A percentile compares a stretch with the other conserved stretches of the same genome.
These are phyloP conservation scores for Hemiscyllium ocellatum DNA, from an alignment of 2,113 vertebrate genomes.

Conservation along the genomic window DNA sequence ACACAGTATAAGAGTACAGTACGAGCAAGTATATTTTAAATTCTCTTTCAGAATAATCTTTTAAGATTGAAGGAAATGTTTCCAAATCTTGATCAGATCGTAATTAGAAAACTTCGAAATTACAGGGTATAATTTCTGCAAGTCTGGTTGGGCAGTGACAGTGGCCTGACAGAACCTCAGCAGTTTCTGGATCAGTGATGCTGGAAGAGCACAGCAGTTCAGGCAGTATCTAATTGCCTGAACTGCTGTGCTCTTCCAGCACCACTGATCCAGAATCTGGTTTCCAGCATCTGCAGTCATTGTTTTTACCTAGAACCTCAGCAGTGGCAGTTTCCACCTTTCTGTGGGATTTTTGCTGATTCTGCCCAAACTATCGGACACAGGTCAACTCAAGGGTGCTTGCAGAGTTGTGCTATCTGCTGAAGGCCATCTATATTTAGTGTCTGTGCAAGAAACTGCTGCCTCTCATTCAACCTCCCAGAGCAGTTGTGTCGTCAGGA, in stretches of 20 bases:
- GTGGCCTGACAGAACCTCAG: background rate
- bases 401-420: background rate
- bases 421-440: background rate
- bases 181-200: too few relatives aligned
- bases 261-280: too few relatives aligned
- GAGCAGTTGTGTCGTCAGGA: background rate
- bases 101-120: background rate
- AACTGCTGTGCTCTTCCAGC: too few relatives aligned
- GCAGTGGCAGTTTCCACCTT: background rate
- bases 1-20: background rate
- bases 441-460: background rate
- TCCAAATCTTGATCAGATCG: background rate
- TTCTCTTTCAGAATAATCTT: background rate
- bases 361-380: background rate
- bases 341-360: background rate
- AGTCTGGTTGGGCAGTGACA: background rate
- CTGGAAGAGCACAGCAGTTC: too few relatives aligned
- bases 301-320: background rate
- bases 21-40: background rate
- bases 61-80: background rate
- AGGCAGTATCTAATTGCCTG: too few relatives aligned
- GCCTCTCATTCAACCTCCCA: background rate
- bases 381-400: background rate
- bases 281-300: too few relatives aligned
- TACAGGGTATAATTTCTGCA: background rate